Conservation (phyloP, 92 coral and sea anemone genomes). For the Palythoa grandiflora region DNA sequence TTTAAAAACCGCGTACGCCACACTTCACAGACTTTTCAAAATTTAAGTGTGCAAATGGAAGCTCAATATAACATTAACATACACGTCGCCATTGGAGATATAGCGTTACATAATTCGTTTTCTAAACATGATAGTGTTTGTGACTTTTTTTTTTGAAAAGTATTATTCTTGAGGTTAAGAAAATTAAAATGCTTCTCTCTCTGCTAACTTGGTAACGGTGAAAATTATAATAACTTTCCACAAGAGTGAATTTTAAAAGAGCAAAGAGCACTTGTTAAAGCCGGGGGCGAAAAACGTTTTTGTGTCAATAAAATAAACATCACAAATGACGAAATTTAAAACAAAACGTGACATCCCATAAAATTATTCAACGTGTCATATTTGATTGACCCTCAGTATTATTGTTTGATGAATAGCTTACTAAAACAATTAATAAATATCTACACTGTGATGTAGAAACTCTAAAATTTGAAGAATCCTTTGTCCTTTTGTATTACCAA, state of each 20-base stretch:
- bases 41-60: not conserved
- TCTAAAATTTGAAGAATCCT: slow-evolving; percentile 16
- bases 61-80: slow-evolving; percentile 2
- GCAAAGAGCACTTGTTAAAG: not conserved
- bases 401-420: slow-evolving; percentile 10
- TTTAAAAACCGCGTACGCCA: not conserved
- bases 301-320: not conserved
- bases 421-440: not conserved
- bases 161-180: not conserved
- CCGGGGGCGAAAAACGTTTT: not conserved
- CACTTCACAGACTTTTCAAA: not conserved
- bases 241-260: not conserved
- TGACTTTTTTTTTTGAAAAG: not conserved
- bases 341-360: not conserved
- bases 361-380: slow-evolving; percentile 10
- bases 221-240: not conserved
- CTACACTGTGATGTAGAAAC: slow-evolving; percentile 15
- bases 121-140: not conserved
- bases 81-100: slow-evolving; percentile 22
- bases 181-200: not conserved
- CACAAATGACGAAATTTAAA: not conserved
- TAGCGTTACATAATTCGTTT: not conserved
- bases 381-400: not conserved
- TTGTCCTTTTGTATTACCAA: not conserved
- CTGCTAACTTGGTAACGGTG: not conserved